phyloP scores from a whole-genome alignment of 1,140 invertebrate genomes.

The Listronotus bonariensis region DNA sequence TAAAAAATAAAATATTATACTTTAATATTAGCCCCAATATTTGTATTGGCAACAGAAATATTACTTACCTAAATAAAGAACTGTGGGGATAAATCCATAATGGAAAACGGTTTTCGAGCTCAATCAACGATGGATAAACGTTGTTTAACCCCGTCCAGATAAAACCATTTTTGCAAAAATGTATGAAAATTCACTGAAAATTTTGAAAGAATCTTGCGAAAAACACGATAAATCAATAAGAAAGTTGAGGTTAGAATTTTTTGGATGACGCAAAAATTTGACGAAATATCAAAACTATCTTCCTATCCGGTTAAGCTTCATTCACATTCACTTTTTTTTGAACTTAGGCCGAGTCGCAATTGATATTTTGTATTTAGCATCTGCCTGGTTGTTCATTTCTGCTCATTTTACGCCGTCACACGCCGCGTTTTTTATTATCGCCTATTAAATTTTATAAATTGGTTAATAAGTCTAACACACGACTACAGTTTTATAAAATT shows the following conservation, averaged over 20 bases:
- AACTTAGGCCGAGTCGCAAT: no score
- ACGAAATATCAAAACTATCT: not conserved
- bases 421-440: no score
- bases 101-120: slow-evolving; percentile 67
- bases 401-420: no score
- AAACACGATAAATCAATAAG: not conserved
- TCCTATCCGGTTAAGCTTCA: no score
- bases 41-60: no score
- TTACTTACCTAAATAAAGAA: slow-evolving; percentile 69
- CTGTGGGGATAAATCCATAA: slow-evolving; percentile 71
- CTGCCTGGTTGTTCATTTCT: no score
- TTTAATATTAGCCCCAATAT: no score
- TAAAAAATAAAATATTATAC: slow-evolving; percentile 20
- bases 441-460: no score
- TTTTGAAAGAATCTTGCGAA: not conserved
- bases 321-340: no score
- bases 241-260: not conserved
- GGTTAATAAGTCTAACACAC: no score
- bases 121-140: slow-evolving; percentile 64
- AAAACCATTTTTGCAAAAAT: slow-evolving; percentile 41
- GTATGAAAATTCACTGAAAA: slow-evolving; percentile 4
- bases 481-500: no score
- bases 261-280: not conserved
- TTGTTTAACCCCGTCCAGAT: slow-evolving; percentile 61
- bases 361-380: no score